These are phyloP conservation scores for Acanthosepion esculentum DNA, from an alignment of 2,888 invertebrate species.

Conservation along the genomic window DNA sequence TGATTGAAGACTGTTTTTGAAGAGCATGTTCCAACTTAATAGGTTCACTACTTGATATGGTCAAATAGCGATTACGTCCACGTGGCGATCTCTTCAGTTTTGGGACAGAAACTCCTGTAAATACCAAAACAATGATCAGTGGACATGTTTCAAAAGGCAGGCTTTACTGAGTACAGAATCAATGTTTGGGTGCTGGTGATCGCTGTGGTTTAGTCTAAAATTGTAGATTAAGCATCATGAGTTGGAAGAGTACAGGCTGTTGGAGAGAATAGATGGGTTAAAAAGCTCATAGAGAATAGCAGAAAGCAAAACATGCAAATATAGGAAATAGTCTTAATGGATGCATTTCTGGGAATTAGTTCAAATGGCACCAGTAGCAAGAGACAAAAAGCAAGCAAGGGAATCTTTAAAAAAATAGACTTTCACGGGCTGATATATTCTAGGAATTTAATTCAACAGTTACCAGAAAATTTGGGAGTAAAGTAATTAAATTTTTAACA, in stretches of 20 bases:
- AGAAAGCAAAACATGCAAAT: neutral
- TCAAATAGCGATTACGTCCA: conserved; percentile 82
- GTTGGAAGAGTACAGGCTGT: neutral
- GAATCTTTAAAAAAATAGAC: neutral
- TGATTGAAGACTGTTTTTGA: conserved; percentile 56
- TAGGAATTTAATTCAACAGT: neutral
- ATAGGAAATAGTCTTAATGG: neutral
- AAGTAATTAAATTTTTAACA: no score
- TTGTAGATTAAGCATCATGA: neutral
- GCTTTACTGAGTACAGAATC: neutral
- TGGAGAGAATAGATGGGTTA: neutral
- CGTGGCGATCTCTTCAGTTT: conserved; percentile 58
- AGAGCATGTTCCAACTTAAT: conserved; percentile 61
- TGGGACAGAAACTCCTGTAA: neutral
- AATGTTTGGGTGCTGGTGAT: neutral
- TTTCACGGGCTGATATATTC: neutral
- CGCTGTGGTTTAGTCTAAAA: neutral
- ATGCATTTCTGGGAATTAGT: neutral
- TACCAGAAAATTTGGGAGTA: no score
- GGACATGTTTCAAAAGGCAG: neutral
- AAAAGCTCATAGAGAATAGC: neutral
- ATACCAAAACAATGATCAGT: neutral
- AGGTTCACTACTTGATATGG: conserved; percentile 81
- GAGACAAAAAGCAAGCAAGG: neutral
- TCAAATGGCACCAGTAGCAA: neutral